Conservation (phyloP, 92 coral and sea anemone genomes). For the Porites lobata region DNA sequence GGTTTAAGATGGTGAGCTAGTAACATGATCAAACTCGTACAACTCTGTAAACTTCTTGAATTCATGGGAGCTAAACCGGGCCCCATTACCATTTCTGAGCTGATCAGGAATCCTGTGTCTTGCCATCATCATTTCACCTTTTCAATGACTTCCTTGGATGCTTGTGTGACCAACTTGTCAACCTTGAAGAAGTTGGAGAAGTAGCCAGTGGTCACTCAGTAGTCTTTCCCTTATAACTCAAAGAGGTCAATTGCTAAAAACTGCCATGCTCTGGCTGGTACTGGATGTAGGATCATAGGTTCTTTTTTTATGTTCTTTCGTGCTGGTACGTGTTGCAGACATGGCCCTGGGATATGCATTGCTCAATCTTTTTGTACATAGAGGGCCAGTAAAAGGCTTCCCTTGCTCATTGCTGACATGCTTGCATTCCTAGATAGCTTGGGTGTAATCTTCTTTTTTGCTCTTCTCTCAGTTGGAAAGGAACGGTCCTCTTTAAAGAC, state of each 20-base stretch:
- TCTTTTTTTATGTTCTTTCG: not conserved
- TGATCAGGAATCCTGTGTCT: conserved; percentile 19
- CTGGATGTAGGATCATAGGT: not conserved
- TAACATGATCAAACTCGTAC: conserved; percentile 31
- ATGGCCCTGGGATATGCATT: not conserved
- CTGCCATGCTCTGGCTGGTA: conserved; percentile 32
- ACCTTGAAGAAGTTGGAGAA: conserved; percentile 24
- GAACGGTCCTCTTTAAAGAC: not conserved
- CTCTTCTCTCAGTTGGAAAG: no score
- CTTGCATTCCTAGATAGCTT: no score
- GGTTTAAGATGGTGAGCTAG: conserved; percentile 25
- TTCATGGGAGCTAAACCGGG: conserved; percentile 31
- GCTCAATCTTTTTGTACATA: not conserved
- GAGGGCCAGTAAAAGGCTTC: conserved; percentile 4
- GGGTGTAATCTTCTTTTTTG: no score
- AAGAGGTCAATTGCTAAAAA: conserved; percentile 8
- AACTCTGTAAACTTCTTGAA: conserved; percentile 22
- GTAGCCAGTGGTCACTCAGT: not conserved
- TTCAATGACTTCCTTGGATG: conserved; percentile 24
- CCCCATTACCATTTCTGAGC: conserved; percentile 7
- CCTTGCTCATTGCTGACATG: no score
- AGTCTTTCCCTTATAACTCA: conserved; percentile 20
- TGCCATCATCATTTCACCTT: conserved; percentile 22
- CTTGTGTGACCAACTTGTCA: conserved; percentile 4
- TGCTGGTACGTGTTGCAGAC: not conserved